phyloP scores from a whole-genome alignment of 2,888 invertebrate species.

The Drosophila algonquin region DNA sequence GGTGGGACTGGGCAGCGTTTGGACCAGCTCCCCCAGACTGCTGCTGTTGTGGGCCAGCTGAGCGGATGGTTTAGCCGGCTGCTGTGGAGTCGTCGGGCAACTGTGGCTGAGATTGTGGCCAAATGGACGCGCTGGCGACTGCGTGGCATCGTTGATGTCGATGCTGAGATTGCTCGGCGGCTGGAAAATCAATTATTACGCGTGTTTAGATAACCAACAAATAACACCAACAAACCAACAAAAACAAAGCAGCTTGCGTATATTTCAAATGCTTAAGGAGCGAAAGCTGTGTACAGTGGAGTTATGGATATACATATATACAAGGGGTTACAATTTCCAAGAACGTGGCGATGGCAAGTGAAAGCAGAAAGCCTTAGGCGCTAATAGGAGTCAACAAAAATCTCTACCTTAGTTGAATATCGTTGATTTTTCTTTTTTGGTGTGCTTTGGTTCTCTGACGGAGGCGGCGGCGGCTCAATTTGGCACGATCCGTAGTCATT shows the following conservation, averaged over 20 bases:
- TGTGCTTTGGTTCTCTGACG: constrained; percentile 79
- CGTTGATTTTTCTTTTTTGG: constrained; percentile 80
- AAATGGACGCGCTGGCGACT: constrained; percentile 12
- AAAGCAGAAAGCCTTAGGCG: constrained; percentile 21
- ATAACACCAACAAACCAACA: no score
- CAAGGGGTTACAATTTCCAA: constrained; percentile 7
- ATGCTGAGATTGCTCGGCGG: constrained; percentile 52
- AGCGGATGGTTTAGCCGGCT: constrained; percentile 21
- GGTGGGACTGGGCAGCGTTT: constrained; percentile 39
- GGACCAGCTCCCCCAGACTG: constrained; percentile 60
- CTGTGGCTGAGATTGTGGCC: constrained; percentile 58
- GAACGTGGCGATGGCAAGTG: not conserved
- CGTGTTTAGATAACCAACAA: constrained; percentile 14
- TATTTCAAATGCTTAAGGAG: constrained; percentile 49
- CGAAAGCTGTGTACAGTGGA: constrained; percentile 10
- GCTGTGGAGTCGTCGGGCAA: constrained; percentile 70
- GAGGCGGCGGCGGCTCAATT: constrained; percentile 64
- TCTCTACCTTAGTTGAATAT: constrained; percentile 83
- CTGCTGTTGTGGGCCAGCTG: constrained; percentile 42
- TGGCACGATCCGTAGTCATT: constrained; percentile 60
- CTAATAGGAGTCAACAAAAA: constrained; percentile 82
- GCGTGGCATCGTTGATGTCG: constrained; percentile 53
- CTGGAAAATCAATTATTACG: constrained; percentile 57
- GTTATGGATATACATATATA: not conserved
- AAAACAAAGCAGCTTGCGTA: constrained; percentile 42